Evolutionary conservation across 2,113 vertebrate genomes (phyloP), one percentile per base, ranked within the genome.

Genomic region (Hepsetus odoe): DNA sequence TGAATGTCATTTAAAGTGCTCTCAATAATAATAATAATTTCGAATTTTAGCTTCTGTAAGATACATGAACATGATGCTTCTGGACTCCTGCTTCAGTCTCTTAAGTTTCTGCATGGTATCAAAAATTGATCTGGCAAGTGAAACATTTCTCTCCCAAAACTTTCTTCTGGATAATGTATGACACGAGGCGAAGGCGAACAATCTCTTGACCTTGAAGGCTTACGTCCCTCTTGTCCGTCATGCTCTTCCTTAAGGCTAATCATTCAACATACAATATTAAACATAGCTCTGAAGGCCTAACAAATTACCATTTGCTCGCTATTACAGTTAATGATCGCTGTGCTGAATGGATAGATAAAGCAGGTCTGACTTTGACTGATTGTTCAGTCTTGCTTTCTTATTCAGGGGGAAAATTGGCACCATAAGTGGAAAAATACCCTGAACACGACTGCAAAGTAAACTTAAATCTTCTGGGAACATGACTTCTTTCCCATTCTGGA

Each of bases 301-400:
- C 84, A 86, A 84, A 90, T 90, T 75, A 86, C 79, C 83, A 82
- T 90, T 89, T 87, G 72, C 84, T 24, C 20, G 84, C 80, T 84
- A 86, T 86, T 84, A 79, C n/a, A 51, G 75, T 90, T 86, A 88
- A 89, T 88, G 81, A 69, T 83, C 38, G 1, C 56, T 79, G 71
- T 85, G 82, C 85, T 84, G 65, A 81, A 85, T 80, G 79, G 85
- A 78, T 87, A 84, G 81, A 87, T 87, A 88, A 88, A 87, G 84
- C 86, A 86, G 38, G 62, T 72, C 64, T 61, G 89, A 91, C 90
- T 89, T 89, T 94, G 91, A 93, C 91, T 92, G 91, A 94, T 93
- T 87, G 88, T 61, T 32, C 64, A 49, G 86, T 81, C 87, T 89
- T 86, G 83, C 84, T 66, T 87, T 90, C 75, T 85, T 84, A 91